Conservation (phyloP, 2,888 invertebrate species). For the Hyppa rectilinea region DNA sequence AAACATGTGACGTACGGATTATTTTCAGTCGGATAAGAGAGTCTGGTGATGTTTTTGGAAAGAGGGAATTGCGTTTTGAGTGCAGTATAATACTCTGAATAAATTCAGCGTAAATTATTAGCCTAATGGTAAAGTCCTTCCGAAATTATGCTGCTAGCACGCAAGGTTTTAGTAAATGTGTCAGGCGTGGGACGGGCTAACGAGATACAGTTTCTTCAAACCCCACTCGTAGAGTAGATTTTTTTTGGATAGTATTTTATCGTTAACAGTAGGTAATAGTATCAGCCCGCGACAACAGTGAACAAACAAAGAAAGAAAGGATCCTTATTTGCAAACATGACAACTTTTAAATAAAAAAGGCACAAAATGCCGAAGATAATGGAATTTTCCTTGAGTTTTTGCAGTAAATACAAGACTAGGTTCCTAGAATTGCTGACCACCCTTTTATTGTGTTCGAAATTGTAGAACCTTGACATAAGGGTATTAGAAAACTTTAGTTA, state of each 20-base stretch:
- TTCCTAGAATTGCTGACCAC: not conserved
- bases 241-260: not conserved
- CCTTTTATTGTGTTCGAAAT: not conserved
- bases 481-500: not conserved
- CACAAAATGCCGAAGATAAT: not conserved
- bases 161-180: no score
- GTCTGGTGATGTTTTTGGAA: not conserved
- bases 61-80: not conserved
- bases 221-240: not conserved
- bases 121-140: no score
- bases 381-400: not conserved
- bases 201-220: not conserved
- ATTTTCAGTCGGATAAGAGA: constrained; percentile 35
- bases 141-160: no score
- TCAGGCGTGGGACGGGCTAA: not conserved
- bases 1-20: constrained; percentile 51
- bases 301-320: not conserved
- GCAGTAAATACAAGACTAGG: not conserved
- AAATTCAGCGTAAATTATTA: not conserved
- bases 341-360: not conserved
- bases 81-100: not conserved
- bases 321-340: not conserved
- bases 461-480: not conserved
- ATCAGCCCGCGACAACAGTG: not conserved
- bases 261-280: not conserved